These are phyloP conservation scores for Psittacus erithacus DNA, from an alignment of 2,113 vertebrate species.

Conservation along the genomic window DNA sequence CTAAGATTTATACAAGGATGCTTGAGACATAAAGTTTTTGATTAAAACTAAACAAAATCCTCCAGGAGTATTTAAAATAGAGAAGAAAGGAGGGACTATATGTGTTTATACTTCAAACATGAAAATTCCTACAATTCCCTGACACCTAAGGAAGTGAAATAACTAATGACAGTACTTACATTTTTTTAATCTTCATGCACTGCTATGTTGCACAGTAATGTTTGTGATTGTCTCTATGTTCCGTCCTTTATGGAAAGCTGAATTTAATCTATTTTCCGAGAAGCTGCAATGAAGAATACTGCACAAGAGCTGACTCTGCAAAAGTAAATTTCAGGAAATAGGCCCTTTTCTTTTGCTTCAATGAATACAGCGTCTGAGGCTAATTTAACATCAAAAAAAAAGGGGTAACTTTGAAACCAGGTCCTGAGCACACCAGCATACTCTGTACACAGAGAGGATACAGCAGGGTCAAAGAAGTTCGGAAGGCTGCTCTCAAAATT, in stretches of 20 bases:
- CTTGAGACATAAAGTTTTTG: background rate
- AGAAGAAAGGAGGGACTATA: background rate
- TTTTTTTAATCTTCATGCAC: background rate
- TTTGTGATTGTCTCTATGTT: background rate
- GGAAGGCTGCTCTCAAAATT: background rate
- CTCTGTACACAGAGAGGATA: background rate
- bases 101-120: background rate
- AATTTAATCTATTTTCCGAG: conserved; percentile 35
- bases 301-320: background rate
- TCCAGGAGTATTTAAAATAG: background rate
- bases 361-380: background rate
- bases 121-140: background rate
- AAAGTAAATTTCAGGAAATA: conserved; percentile 8
- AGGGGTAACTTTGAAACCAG: background rate
- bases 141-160: background rate
- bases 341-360: conserved; percentile 21
- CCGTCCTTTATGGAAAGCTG: background rate
- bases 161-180: background rate
- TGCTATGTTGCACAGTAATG: background rate
- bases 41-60: background rate
- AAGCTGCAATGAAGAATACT: conserved; percentile 14
- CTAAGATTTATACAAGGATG: background rate
- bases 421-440: background rate
- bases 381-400: background rate
- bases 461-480: background rate